Base-by-base conservation (phyloP, 2,888 invertebrate species). In the Pyralis farinalis region DNA sequence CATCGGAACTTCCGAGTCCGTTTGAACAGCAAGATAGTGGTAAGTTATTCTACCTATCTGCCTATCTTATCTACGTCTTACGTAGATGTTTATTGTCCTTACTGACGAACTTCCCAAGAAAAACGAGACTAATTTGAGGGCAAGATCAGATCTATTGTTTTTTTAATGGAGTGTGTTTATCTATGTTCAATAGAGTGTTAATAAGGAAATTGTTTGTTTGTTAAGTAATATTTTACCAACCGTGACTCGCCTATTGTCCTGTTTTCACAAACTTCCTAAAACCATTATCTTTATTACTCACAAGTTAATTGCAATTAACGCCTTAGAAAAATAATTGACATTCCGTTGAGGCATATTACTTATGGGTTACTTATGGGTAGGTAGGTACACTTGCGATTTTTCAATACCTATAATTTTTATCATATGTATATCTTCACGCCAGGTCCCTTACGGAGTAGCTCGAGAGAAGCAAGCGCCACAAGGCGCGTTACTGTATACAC, bases 1-100 rank as follows among this genome's bases (percentile, higher is more conserved):
- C 93, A 8, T 85, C 91, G 47, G 88, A 88, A 37, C 50, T 87
- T 28, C 61, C 73, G 10, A 91, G 88, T 56, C 86, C 90, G 11
- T 83, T 79, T 47, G 89, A 88, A 59, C 85, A 87, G 59, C 85
- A 84, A 61, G 90, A 90, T 44, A 82, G 74, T 64, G 90, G 90
- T 90, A 59, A 82, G 85, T 71, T 43, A n/a, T n/a, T n/a, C n/a
- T n/a, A n/a, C n/a, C n/a, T n/a, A n/a, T n/a, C n/a, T n/a, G n/a
- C n/a, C n/a, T n/a, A n/a, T n/a, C 25, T 21, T 31, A n/a, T 36
- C 12, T 32, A 11, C 35, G 6, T 38, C 29, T 4, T 16, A 16
- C 2, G 16, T 33, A 25, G 20, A 12, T 11, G 4, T 10, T 22
- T 29, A 27, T 29, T 30, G 3, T 25, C 25, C 31, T 32, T 33